A percentile compares a stretch with the other conserved stretches of the same genome.
These are phyloP conservation scores for Ceratina japonica DNA, from an alignment of 1,140 invertebrate species.

Conservation along the genomic window DNA sequence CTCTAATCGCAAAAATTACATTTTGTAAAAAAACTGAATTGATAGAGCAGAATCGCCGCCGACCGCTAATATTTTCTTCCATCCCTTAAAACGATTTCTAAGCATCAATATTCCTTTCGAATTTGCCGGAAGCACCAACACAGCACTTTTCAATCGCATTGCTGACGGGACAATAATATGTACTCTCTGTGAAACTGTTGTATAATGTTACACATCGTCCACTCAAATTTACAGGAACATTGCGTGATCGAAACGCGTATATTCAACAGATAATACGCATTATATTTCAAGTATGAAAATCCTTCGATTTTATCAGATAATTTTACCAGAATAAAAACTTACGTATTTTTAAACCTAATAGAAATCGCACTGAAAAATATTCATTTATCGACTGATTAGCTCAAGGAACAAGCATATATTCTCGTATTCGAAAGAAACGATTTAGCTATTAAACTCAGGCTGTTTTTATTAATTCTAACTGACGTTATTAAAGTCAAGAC, in stretches of 20 bases:
- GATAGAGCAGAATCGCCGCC: too few species aligned
- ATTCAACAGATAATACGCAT: too few species aligned
- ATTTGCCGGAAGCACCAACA: not conserved
- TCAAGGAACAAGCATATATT: too few species aligned
- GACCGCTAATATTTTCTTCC: not conserved
- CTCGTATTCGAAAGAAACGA: not conserved
- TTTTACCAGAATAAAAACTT: too few species aligned
- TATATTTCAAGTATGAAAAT: too few species aligned
- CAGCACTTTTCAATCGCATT: not conserved
- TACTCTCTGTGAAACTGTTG: not conserved
- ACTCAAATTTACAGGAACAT: slow-evolving; percentile 22
- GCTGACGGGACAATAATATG: slow-evolving; percentile 16
- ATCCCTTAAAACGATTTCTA: not conserved
- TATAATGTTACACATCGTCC: not conserved
- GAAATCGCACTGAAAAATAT: not conserved
- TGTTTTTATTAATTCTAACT: not conserved
- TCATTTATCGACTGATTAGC: not conserved
- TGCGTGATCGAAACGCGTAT: too few species aligned
- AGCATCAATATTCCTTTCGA: too few species aligned
- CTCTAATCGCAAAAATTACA: too few species aligned
- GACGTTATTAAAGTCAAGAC: slow-evolving; percentile 11
- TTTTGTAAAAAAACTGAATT: too few species aligned
- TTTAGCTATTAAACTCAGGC: not conserved
- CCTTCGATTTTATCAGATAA: too few species aligned
- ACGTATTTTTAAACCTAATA: too few species aligned